phyloP scores from a whole-genome alignment of 2,888 invertebrate genomes.

The Leptogaster cylindrica region DNA sequence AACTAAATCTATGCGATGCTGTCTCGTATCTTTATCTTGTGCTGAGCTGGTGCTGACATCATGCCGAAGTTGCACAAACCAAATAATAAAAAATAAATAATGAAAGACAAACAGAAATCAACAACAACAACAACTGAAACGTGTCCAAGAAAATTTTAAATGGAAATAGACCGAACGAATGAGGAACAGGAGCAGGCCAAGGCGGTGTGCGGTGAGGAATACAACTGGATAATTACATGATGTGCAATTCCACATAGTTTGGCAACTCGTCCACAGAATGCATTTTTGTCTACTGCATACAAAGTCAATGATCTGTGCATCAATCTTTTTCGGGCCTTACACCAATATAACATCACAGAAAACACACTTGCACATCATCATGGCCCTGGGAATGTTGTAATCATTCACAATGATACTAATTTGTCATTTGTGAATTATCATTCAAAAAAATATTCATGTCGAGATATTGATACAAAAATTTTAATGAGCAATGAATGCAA shows the following conservation, averaged over 20 bases:
- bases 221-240: conserved; percentile 41
- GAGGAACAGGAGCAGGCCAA: neutral
- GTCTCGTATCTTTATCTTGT: too few relatives aligned
- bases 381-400: too few relatives aligned
- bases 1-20: too few relatives aligned
- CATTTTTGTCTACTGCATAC: conserved; percentile 9
- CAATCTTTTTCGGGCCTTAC: neutral
- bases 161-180: neutral
- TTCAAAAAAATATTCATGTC: too few relatives aligned
- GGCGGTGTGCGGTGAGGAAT: neutral
- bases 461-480: too few relatives aligned
- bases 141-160: conserved; percentile 2
- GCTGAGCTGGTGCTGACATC: neutral
- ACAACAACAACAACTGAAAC: neutral
- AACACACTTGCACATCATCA: too few relatives aligned
- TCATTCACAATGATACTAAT: too few relatives aligned
- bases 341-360: too few relatives aligned
- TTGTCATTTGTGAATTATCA: too few relatives aligned
- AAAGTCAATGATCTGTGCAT: neutral
- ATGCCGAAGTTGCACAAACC: neutral
- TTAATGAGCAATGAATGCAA: too few relatives aligned
- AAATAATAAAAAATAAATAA: neutral
- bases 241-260: conserved; percentile 39
- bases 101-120: neutral
- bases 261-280: conserved; percentile 26